Base-by-base conservation (phyloP, 2,113 vertebrate genomes). In the Bufo bufo region DNA sequence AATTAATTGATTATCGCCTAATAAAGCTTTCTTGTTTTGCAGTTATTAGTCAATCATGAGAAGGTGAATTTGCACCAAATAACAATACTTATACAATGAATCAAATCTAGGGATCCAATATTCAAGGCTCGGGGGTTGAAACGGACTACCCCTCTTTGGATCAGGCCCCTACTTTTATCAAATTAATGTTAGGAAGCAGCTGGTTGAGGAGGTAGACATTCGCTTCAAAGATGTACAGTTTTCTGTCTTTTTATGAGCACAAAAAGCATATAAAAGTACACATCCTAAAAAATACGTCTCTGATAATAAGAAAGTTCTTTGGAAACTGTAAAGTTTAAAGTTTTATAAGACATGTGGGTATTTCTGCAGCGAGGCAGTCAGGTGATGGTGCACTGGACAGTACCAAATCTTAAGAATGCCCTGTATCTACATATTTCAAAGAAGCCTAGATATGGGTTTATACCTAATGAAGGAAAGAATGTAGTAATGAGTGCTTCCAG, bases 401-500 rank as follows among this genome's bases (percentile, higher is more conserved):
- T 33, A 83, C 81, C 81, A 49, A 23, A 69, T 69, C 45, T 63
- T 8, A 59, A 86, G n/a, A 85, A 20, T 43, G 58, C 85, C 54
- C 56, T 43, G 71, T 84, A 66, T 88, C 71, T 77, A 56, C 72
- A 77, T 77, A 77, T 77, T 43, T 77, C 58, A 88, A 45, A 63
- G 52, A 20, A 72, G 79, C 54, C 78, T 61, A 84, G 72, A 84
- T 84, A 84, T 23, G 81, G 81, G 16, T 59, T 84, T 77, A 83
- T 66, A 84, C 71, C 71, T 56, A 88, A 84, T 45, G 56, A 88
- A 88, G 87, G 80, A 77, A 88, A 84, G 87, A 88, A 88, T 88
- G 80, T n/a, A 84, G 81, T 74, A 77, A 66, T 87, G 77, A 79
- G 66, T 17, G 63, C 52, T 77, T 88, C 87, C 80, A 77, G 58